Evolutionary conservation across 2,888 invertebrate genomes (phyloP), one percentile per base, ranked within the genome.

Genomic region (Doris montereyensis): DNA sequence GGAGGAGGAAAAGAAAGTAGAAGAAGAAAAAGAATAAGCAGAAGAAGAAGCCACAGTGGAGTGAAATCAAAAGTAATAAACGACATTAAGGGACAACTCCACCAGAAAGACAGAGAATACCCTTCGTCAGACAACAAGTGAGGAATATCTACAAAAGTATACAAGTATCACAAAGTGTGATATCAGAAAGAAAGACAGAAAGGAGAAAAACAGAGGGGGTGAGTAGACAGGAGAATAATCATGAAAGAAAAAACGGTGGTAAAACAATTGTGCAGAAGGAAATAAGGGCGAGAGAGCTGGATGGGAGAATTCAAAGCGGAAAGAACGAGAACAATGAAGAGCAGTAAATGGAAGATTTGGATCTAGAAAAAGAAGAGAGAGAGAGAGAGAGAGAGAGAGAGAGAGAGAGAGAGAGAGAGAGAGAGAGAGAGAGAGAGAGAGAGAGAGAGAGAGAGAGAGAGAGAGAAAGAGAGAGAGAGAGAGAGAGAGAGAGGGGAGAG

Each of bases 401-500:
- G 24, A 24, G 30, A 24, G 34, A 41, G 35, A n/a, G 60, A 26
- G 41, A 24, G 24, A 62, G 79, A 28, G 21, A 65, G 62, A 67
- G 65, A 72, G 35, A 32, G 62, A 73, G 62, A 62, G 73, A 35
- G 71, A 73, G 58, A 62, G 41, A 41, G 26, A 78, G 65, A 72
- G 34, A 73, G 35, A 60, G 13, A 72, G 34, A 73, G 78, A 73
- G 60, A 72, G 65, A 26, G 73, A 72, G 1, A 77, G 70, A 77
- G 58, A 77, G 71, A 77, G 70, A 77, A 58, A 70, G 57, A 77
- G 70, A 70, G 57, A 77, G 70, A 77, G 58, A 77, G 71, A 71
- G 87, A 90, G 57, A 85, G 84, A 81, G 89, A 71, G 4, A 71
- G 41, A 71, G 34, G 41, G 41, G 41, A n/a, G 41, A 32, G 30